A percentile compares a stretch with the other conserved stretches of the same genome.
Evolutionary conservation across 1,140 invertebrate genomes (phyloP).

Genomic region (Pseudomyrmex gracilis): DNA sequence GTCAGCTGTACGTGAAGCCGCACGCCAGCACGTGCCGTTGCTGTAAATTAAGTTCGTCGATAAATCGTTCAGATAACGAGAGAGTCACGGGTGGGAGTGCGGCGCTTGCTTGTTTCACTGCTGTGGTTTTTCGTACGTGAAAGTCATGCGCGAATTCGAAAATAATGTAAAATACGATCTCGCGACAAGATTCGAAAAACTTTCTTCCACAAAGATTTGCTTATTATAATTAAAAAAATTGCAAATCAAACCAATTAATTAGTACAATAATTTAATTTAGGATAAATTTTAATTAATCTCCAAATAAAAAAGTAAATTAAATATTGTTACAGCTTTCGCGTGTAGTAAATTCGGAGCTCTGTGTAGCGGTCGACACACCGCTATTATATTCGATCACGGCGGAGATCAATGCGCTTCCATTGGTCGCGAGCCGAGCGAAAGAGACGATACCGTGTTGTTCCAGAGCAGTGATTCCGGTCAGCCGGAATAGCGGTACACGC

Average conservation of each 20-base stretch:
- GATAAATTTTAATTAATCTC: too few species aligned
- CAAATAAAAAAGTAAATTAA: background rate
- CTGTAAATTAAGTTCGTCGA: constrained; percentile 63
- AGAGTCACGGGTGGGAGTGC: constrained; percentile 23
- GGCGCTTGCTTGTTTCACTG: background rate
- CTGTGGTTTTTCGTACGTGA: constrained; percentile 19
- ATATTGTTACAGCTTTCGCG: too few species aligned
- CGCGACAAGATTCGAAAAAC: background rate
- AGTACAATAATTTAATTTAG: too few species aligned
- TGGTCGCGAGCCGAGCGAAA: constrained; percentile 37
- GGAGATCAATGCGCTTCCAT: constrained; percentile 52
- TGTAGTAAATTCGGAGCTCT: background rate
- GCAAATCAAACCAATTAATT: too few species aligned
- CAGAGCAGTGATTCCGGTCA: constrained; percentile 85
- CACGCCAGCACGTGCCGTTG: constrained; percentile 47
- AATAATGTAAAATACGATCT: background rate
- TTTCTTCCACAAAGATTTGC: too few species aligned
- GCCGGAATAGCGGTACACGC: constrained; percentile 83
- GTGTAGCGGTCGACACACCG: background rate
- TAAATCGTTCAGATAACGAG: constrained; percentile 65
- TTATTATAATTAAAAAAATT: background rate
- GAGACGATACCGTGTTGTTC: constrained; percentile 78
- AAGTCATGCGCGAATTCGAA: constrained; percentile 1
- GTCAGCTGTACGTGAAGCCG: constrained; percentile 47
- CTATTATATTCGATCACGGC: background rate